Percentiles rank a stretch among this genome's conserved stretches.
These are phyloP conservation scores for Galerucella pusilla DNA, from an alignment of 2,888 invertebrate species.

Conservation along the genomic window DNA sequence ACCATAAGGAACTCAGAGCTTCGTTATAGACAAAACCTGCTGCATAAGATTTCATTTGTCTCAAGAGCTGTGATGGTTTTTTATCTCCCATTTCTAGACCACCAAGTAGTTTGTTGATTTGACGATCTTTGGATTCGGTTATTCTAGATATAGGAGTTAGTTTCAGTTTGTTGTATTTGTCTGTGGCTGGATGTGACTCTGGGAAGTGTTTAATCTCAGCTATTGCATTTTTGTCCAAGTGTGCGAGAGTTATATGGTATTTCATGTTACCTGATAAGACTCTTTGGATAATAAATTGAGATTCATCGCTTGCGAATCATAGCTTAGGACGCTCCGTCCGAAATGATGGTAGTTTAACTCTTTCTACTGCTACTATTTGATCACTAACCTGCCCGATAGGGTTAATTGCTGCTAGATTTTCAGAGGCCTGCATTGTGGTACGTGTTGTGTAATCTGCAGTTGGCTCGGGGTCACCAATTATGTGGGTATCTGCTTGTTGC, in stretches of 20 bases:
- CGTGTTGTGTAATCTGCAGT: neutral
- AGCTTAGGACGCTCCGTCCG: conserved; percentile 2
- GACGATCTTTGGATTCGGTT: conserved; percentile 36
- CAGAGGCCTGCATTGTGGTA: neutral
- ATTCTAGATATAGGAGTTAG: conserved; percentile 19
- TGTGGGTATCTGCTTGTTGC: neutral
- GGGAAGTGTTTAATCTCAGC: conserved; percentile 10
- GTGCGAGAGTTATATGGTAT: conserved; percentile 2
- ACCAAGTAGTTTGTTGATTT: conserved; percentile 38
- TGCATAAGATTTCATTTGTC: conserved; percentile 37
- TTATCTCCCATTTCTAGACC: conserved; percentile 43
- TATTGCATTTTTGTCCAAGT: conserved; percentile 16
- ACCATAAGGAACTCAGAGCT: conserved; percentile 35
- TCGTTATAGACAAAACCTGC: conserved; percentile 33
- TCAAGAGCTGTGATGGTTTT: conserved; percentile 42
- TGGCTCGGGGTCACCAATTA: conserved; percentile 17
- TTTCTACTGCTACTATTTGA: neutral
- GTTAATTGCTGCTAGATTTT: neutral
- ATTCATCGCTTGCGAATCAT: conserved; percentile 14
- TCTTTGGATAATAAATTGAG: conserved; percentile 15
- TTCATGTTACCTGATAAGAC: conserved; percentile 18
- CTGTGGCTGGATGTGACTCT: neutral
- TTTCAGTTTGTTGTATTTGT: conserved; percentile 25
- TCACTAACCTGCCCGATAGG: neutral
- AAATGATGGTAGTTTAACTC: conserved; percentile 13